Evolutionary conservation across 2,797 vertebrate species (phyloP).

Genomic region (Ctenopoma multispine): DNA sequence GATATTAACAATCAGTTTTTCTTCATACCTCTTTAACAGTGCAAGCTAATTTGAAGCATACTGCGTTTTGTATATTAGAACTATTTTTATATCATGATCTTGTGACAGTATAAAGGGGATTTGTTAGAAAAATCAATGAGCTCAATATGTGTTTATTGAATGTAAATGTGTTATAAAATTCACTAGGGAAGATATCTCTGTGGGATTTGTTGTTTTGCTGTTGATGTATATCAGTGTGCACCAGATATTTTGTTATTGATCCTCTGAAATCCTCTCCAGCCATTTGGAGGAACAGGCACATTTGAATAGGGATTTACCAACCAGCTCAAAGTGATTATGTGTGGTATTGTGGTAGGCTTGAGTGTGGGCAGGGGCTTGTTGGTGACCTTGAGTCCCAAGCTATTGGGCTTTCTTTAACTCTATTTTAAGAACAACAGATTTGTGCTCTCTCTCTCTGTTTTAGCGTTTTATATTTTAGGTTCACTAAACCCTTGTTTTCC

Average conservation of each 20-base stretch:
- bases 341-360: conserved; percentile 42
- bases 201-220: background rate
- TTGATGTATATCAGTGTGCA: conserved; percentile 11
- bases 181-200: background rate
- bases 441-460: conserved; percentile 53
- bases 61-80: background rate
- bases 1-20: background rate
- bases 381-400: conserved; percentile 61
- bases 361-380: conserved; percentile 42
- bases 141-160: background rate
- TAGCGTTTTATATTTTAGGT: background rate
- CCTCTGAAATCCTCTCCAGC: conserved; percentile 22
- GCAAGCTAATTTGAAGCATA: background rate
- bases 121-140: background rate
- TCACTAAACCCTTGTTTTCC: conserved; percentile 10
- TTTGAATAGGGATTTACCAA: conserved; percentile 54
- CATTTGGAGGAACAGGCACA: conserved; percentile 33
- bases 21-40: background rate
- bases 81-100: background rate
- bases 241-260: conserved; percentile 1
- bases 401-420: conserved; percentile 57
- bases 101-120: background rate
- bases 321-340: conserved; percentile 71
- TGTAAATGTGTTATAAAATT: rapidly evolving
- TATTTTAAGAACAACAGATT: conserved; percentile 73